Percentiles rank a stretch among this genome's conserved stretches.
Conservation (phyloP, 2,888 invertebrate species). For the Arenicola marina region DNA sequence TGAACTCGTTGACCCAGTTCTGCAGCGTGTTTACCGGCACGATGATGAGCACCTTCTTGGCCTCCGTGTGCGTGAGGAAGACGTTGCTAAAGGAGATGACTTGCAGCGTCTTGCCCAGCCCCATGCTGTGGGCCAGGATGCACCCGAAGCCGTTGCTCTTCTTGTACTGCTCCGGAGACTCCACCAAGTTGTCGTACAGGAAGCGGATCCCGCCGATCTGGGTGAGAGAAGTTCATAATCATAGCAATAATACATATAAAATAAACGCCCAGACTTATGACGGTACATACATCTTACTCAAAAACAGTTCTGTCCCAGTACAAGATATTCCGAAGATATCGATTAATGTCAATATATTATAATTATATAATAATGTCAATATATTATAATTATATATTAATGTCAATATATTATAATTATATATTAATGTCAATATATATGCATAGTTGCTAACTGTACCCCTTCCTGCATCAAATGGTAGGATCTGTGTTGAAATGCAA, state of each 20-base stretch:
- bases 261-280: neutral
- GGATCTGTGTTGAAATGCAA: no score
- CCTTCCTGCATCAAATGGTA: no score
- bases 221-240: neutral
- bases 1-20: conserved; percentile 97
- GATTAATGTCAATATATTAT: no score
- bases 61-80: conserved; percentile 85
- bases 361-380: no score
- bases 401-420: no score
- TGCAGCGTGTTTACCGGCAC: conserved; percentile 99
- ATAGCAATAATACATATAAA: neutral
- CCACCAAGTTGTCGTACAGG: conserved; percentile 94
- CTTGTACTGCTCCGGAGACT: conserved; percentile 85
- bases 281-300: neutral
- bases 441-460: no score
- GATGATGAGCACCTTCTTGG: conserved; percentile 89
- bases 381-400: no score
- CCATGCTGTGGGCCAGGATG: conserved; percentile 98
- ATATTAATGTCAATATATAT: no score
- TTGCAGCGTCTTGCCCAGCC: conserved; percentile 93
- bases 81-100: conserved; percentile 94
- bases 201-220: conserved; percentile 93
- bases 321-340: no score
- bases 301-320: neutral
- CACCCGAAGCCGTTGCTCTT: conserved; percentile 91